Evolutionary conservation across 2,888 invertebrate species (phyloP).

Genomic region (Nemapogon koenigi): DNA sequence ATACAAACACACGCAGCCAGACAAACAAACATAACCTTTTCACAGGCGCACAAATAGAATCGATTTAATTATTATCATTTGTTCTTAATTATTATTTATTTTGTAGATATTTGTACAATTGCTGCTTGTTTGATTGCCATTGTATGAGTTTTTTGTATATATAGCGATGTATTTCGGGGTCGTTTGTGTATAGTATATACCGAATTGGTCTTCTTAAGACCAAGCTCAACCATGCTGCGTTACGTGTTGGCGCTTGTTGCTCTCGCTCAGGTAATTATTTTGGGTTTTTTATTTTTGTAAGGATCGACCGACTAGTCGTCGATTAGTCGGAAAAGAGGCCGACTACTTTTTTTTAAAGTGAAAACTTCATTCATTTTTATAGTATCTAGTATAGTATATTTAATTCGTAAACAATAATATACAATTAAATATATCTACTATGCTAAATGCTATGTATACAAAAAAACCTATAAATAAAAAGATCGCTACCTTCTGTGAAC

Average conservation of each 20-base stretch:
- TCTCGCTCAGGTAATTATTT: conserved; percentile 40
- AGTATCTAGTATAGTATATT: not conserved
- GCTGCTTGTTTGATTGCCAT: conserved; percentile 22
- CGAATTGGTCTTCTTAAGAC: conserved; percentile 38
- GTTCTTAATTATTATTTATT: no score
- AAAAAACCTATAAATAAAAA: no score
- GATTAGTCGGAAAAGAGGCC: not conserved
- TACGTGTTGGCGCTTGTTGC: conserved; percentile 38
- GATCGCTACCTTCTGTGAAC: no score
- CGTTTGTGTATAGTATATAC: conserved; percentile 52
- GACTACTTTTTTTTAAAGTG: no score
- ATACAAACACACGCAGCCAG: no score
- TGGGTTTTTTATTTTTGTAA: conserved; percentile 14
- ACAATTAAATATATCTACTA: no score
- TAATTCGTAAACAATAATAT: not conserved
- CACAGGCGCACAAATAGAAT: no score
- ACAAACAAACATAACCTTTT: no score
- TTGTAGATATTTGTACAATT: not conserved
- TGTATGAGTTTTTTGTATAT: conserved; percentile 37
- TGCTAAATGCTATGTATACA: no score
- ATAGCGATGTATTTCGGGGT: conserved; percentile 25
- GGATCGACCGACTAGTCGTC: not conserved
- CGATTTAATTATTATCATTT: no score
- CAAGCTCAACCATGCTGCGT: conserved; percentile 41
- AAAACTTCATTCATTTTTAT: not conserved